Evolutionary conservation across 2,888 invertebrate species (phyloP).

Genomic region (Diarsia rubi): DNA sequence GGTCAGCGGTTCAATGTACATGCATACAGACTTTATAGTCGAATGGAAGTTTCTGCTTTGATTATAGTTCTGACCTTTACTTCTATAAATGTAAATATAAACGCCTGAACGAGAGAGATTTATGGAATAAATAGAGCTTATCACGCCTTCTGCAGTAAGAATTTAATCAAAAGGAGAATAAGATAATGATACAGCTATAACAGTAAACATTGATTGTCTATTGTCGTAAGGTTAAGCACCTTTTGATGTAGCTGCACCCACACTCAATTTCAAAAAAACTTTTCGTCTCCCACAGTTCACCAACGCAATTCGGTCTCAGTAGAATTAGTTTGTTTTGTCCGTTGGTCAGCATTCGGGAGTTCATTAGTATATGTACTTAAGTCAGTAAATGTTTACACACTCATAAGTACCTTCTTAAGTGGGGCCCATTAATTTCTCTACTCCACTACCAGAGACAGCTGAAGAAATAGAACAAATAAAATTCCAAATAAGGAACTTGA

Average conservation of each 20-base stretch:
- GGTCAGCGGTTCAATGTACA: constrained; percentile 60
- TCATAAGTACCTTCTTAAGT: constrained; percentile 6
- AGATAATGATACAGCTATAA: constrained; percentile 1
- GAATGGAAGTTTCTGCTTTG: constrained; percentile 55
- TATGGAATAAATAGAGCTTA: constrained; percentile 19
- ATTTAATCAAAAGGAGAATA: constrained; percentile 12
- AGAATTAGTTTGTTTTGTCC: constrained; percentile 7
- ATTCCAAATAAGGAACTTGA: neutral
- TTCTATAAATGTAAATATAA: constrained; percentile 38
- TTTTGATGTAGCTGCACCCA: constrained; percentile 50
- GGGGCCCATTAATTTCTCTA: constrained; percentile 6
- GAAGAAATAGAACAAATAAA: constrained; percentile 16
- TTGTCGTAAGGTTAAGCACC: constrained; percentile 46
- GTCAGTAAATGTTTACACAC: constrained; percentile 39
- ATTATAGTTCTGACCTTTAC: constrained; percentile 48
- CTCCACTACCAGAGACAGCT: neutral
- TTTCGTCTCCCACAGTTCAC: neutral
- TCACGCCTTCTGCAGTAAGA: constrained; percentile 11
- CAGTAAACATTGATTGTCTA: constrained; percentile 36
- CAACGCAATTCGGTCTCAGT: constrained; percentile 5
- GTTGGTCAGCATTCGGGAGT: constrained; percentile 14
- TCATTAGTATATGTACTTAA: constrained; percentile 27
- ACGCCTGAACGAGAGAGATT: constrained; percentile 15
- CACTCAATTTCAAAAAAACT: constrained; percentile 16
- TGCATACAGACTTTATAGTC: constrained; percentile 37